Conservation (phyloP, 2,797 vertebrate genomes). For the Sebastes minor region DNA sequence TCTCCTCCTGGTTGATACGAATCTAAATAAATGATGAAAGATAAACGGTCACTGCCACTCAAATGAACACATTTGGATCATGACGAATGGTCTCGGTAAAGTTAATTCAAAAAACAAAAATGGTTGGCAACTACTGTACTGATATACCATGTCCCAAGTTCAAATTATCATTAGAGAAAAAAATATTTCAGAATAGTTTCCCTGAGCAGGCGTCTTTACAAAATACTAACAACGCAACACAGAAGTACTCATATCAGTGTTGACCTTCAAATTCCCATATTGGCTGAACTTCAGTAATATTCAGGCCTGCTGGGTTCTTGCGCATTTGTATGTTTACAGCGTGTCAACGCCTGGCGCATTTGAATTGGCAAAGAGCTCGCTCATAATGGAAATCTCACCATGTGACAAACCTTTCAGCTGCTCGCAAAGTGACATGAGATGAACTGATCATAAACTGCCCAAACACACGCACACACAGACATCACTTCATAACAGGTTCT, state of each 20-base stretch:
- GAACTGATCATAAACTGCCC: conserved; percentile 13
- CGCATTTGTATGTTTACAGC: conserved; percentile 41
- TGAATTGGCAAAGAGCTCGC: conserved; percentile 23
- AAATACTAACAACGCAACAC: background rate
- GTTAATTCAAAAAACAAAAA: background rate
- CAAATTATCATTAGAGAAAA: background rate
- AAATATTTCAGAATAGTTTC: background rate
- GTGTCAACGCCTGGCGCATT: conserved; percentile 22
- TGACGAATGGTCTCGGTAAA: too few species aligned
- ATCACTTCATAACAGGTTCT: conserved; percentile 16
- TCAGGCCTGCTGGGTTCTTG: background rate
- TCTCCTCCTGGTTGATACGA: too few species aligned
- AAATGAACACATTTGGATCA: background rate
- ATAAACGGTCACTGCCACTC: background rate
- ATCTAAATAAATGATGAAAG: too few species aligned
- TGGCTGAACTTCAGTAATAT: conserved; percentile 4
- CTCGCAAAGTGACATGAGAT: conserved; percentile 10
- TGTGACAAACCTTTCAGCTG: conserved; percentile 37
- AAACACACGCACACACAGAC: background rate
- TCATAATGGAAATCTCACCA: conserved; percentile 37
- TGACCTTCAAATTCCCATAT: background rate
- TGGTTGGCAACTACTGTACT: background rate
- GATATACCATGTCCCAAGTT: background rate
- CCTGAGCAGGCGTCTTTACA: background rate
- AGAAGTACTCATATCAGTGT: background rate